phyloP scores from a whole-genome alignment of 1,140 invertebrate genomes.

The Zaprionus lachaisei region DNA sequence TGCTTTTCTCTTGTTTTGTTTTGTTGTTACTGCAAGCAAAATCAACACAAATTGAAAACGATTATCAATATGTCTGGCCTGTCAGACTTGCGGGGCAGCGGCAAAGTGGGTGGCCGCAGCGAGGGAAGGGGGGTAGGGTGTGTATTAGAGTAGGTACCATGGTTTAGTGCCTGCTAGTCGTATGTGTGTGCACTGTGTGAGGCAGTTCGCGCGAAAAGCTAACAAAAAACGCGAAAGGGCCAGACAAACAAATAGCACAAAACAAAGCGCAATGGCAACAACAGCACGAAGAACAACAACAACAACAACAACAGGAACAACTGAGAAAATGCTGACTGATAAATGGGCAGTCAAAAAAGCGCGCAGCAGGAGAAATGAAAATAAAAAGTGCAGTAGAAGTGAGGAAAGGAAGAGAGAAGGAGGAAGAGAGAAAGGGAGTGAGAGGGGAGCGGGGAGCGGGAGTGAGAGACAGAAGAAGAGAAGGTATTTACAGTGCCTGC shows the following conservation, averaged over 20 bases:
- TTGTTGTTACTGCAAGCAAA: conserved; percentile 31
- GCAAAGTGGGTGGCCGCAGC: not conserved
- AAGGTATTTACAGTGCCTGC: not conserved
- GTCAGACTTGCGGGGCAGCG: conserved; percentile 37
- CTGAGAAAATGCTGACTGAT: conserved; percentile 56
- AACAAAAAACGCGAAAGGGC: conserved; percentile 58
- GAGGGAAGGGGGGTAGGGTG: not conserved
- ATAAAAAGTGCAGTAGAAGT: conserved; percentile 15
- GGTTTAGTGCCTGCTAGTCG: not conserved
- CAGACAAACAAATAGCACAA: conserved; percentile 38
- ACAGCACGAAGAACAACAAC: conserved; percentile 14
- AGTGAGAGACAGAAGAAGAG: not conserved
- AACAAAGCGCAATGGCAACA: conserved; percentile 34
- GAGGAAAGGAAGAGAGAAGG: not conserved
- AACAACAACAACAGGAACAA: conserved; percentile 19
- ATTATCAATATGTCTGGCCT: conserved; percentile 74
- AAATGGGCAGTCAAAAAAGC: conserved; percentile 61
- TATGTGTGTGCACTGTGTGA: not conserved
- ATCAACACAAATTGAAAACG: conserved; percentile 71
- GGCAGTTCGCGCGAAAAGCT: conserved; percentile 63
- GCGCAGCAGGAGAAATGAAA: conserved; percentile 25
- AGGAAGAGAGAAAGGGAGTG: not conserved
- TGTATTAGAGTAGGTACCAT: not conserved
- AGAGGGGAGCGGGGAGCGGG: not conserved
- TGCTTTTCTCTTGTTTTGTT: conserved; percentile 10